A percentile compares a stretch with the other conserved stretches of the same genome.
phyloP scores from a whole-genome alignment of 92 coral and sea anemone species.

The Zoanthus sociatus region DNA sequence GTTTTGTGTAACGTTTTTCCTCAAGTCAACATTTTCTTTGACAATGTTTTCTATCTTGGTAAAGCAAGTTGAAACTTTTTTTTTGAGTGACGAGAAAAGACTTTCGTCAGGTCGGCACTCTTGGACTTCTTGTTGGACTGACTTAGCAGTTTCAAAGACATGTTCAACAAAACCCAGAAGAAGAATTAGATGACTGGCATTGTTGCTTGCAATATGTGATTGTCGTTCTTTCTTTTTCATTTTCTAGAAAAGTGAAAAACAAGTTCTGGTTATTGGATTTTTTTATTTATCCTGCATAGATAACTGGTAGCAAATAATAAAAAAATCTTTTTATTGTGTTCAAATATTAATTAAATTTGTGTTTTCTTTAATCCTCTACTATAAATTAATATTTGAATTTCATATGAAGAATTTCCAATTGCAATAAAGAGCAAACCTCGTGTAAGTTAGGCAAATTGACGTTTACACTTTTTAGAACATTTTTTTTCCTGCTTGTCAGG shows the following conservation, averaged over 20 bases:
- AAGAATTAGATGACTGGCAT: neutral
- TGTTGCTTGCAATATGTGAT: constrained; percentile 10
- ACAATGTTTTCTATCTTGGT: neutral
- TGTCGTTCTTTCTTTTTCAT: constrained; percentile 28
- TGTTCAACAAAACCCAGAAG: neutral
- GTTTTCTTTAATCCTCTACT: no score
- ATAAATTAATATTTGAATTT: no score
- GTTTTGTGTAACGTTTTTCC: neutral
- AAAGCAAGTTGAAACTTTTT: neutral
- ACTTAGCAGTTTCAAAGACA: neutral
- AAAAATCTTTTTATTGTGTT: no score
- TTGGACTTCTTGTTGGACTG: neutral
- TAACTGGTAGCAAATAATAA: no score
- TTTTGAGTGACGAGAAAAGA: neutral
- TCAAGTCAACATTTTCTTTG: constrained; percentile 8
- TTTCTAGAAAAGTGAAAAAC: neutral
- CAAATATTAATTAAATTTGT: no score
- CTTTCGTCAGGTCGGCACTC: neutral
- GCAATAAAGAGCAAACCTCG: no score
- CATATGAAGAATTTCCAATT: no score
- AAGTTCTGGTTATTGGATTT: neutral
- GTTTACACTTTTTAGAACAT: no score
- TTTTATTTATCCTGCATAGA: no score
- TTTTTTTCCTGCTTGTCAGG: no score
- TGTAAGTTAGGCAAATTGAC: no score